Evolutionary conservation across 1,140 invertebrate species (phyloP).

Genomic region (Paramacrobiotus metropolitanus): DNA sequence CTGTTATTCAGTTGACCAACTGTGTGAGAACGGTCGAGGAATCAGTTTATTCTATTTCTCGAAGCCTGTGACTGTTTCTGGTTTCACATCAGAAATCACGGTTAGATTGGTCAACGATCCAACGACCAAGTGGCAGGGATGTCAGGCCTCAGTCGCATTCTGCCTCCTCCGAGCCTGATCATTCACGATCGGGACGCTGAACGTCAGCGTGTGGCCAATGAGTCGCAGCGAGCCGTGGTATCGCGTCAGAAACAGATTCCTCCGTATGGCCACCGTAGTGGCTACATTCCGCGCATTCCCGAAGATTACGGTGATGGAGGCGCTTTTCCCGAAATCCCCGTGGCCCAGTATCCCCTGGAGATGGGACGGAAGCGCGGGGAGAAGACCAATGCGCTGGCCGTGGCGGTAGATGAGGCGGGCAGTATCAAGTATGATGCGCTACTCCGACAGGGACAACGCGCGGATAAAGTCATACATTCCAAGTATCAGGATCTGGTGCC

Average conservation of each 20-base stretch:
- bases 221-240: conserved; percentile 32
- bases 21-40: too few species aligned
- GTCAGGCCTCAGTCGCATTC: not conserved
- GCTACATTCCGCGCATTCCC: conserved; percentile 65
- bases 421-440: conserved; percentile 94
- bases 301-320: conserved; percentile 85
- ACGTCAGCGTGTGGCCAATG: not conserved
- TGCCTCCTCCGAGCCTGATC: not conserved
- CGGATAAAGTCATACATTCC: conserved; percentile 85
- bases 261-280: conserved; percentile 78
- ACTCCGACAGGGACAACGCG: conserved; percentile 73
- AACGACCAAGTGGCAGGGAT: too few species aligned
- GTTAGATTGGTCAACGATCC: too few species aligned
- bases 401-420: conserved; percentile 61
- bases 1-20: too few species aligned
- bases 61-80: too few species aligned
- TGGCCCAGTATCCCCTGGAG: conserved; percentile 82
- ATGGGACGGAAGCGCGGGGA: conserved; percentile 37
- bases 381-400: conserved; percentile 61
- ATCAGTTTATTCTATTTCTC: too few species aligned
- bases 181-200: not conserved
- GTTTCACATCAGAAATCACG: too few species aligned
- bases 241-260: conserved; percentile 62
- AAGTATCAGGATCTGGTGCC: conserved; percentile 79
- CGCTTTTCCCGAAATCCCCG: conserved; percentile 89